A percentile compares a stretch with the other conserved stretches of the same genome.
phyloP scores from a whole-genome alignment of 2,888 invertebrate species.

The Magallana nippona region DNA sequence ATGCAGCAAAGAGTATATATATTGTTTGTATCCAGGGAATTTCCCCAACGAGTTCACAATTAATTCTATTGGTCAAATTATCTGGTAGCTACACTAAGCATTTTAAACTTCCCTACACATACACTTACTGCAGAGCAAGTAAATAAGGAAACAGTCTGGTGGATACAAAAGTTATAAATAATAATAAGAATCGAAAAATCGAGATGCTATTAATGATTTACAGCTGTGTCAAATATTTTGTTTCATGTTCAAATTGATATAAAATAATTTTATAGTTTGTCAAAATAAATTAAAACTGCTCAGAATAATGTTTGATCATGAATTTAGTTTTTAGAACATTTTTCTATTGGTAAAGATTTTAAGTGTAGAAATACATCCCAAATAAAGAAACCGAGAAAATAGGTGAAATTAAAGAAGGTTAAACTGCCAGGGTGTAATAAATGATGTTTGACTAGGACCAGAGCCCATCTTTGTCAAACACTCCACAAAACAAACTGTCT shows the following conservation, averaged over 20 bases:
- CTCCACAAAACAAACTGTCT: slow-evolving; percentile 10
- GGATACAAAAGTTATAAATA: neutral
- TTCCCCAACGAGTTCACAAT: neutral
- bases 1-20: neutral
- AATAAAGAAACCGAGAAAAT: neutral
- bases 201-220: too few relatives aligned
- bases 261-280: neutral
- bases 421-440: slow-evolving; percentile 4
- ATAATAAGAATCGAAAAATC: neutral
- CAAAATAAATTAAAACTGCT: too few relatives aligned
- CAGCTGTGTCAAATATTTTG: too few relatives aligned
- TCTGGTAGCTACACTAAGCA: neutral
- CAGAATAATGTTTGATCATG: too few relatives aligned
- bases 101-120: slow-evolving; percentile 16
- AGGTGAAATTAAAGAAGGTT: neutral
- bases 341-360: too few relatives aligned
- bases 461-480: neutral
- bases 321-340: too few relatives aligned
- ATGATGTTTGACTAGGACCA: slow-evolving; percentile 17
- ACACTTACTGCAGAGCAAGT: neutral
- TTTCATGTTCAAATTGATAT: too few relatives aligned
- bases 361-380: too few relatives aligned
- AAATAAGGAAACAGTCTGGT: slow-evolving; percentile 12
- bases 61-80: slow-evolving; percentile 9
- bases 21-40: neutral